Conservation (phyloP, 1,140 invertebrate species). For the Aleiodes sp. region DNA sequence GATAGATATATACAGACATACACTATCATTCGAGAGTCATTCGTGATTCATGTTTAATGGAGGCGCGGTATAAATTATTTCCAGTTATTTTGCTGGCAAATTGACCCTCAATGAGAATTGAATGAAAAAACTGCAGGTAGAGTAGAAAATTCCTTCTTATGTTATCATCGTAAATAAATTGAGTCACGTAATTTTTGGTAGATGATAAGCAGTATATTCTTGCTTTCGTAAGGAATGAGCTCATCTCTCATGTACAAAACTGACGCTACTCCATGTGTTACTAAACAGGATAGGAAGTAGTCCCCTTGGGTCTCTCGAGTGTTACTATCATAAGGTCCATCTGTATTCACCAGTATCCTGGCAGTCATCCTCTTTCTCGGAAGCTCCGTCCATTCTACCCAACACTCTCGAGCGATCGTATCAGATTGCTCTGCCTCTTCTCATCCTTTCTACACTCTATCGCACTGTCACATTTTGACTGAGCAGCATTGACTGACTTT, state of each 20-base stretch:
- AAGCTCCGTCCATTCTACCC: constrained; percentile 29
- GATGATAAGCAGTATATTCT: too few species aligned
- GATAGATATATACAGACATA: too few species aligned
- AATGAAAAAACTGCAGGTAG: too few species aligned
- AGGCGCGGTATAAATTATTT: neutral
- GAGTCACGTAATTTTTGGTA: neutral
- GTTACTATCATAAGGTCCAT: constrained; percentile 40
- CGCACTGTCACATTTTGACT: constrained; percentile 33
- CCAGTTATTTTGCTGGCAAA: too few species aligned
- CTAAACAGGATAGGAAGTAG: neutral
- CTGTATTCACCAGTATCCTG: constrained; percentile 39
- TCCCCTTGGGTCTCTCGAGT: neutral
- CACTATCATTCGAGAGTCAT: constrained; percentile 17
- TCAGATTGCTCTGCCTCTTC: constrained; percentile 34
- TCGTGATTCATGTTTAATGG: constrained; percentile 17
- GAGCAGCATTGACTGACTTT: constrained; percentile 8
- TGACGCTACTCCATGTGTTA: neutral
- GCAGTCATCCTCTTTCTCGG: constrained; percentile 30
- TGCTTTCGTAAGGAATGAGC: too few species aligned
- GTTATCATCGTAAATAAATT: neutral
- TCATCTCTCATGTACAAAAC: neutral
- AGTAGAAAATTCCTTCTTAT: too few species aligned
- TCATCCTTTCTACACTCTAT: constrained; percentile 39
- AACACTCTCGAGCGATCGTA: constrained; percentile 39
- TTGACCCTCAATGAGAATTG: too few species aligned